Evolutionary conservation across 1,140 invertebrate genomes (phyloP), one percentile per base, ranked within the genome.

Genomic region (Zophobas atratus): DNA sequence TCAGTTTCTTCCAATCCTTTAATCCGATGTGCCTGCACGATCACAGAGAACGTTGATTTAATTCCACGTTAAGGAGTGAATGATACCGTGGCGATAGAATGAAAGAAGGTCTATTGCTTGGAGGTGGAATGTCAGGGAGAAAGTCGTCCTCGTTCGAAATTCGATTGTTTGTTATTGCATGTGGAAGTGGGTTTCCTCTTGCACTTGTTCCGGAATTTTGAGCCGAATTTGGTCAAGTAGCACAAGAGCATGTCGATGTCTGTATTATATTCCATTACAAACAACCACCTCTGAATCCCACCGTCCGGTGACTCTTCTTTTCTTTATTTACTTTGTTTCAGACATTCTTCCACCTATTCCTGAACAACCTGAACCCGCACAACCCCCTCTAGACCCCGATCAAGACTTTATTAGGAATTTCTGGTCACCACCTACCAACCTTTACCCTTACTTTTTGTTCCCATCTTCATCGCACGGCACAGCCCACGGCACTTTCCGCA

Each of bases 391-490:
- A 85, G 87, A 89, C 83, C 86, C 87, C 80, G 84, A 88, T 82
- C 86, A 87, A 83, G 88, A 87, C 80, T 87, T 85, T 84, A 87
- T 87, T 84, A 87, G 87, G 82, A 87, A 89, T 83, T 85, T 88
- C 83, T 89, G 88, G 88, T 88, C 88, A 78, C 87, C 88, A 80
- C 86, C 88, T 78, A 88, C 88, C 83, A 89, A 88, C 86, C 87
- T 88, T 83, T 89, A 90, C 81, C 89, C 89, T 79, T 89, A 88
- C 86, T 89, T 89, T 87, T 86, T 90, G 75, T 89, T 89, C 83
- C 88, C 88, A 76, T 86, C 87, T 72, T 86, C 86, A 67, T 43
- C 60, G 77, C 86, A 81, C 80, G 78, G 77, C 79, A 83, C 78
- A 79, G 82, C 79, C 86, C 86, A 88, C 75, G 81, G 78, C 81